Base-by-base conservation (phyloP, 2,113 vertebrate genomes). In the Oryctolagus cuniculus region DNA sequence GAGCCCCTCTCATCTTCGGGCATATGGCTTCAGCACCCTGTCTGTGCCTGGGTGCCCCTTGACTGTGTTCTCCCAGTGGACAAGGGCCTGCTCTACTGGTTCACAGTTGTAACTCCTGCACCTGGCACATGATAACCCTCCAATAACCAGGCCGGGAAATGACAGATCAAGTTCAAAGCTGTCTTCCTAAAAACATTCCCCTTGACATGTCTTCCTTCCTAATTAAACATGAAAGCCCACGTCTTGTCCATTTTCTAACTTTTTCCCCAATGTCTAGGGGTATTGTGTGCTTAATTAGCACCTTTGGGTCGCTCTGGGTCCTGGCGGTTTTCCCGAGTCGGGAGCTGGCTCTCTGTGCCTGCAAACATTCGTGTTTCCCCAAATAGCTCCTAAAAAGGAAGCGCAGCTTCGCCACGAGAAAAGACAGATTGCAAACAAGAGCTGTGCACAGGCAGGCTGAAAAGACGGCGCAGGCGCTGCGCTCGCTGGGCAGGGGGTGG, bases 351-450 rank as follows among this genome's bases (percentile, higher is more conserved):
- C 79, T 90, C 85, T 96, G 86, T 92, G 93, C 96, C 89, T 83
- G 75, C 88, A 95, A 80, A 96, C 92, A 83, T 95, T 91, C 94
- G 69, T 69, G 90, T 96, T 96, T 97, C 96, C 96, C 93, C 94
- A 97, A 96, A 97, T 97, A 97, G 96, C 90, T 95, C 58, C 92
- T 86, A 86, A 79, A 90, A 95, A 92, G 67, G 84, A 87, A 87
- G 75, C 16, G 0, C 1, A 0, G 63, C 85, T 19, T 77, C 92
- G 90, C 85, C 64, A 83, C 49, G 72, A 94, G 91, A 94, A 95
- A 91, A 93, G 92, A 90, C 58, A 5, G 92, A 84, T 95, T 92
- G 92, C 86, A 95, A 94, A 92, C 78, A 82, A 92, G 94, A 38
- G 89, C 69, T 78, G 36, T 8, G 74, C 64, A 25, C 85, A 79